Evolutionary conservation across 2,797 vertebrate genomes (phyloP), one percentile per base, ranked within the genome.

Genomic region (Halcyon smyrnensis): DNA sequence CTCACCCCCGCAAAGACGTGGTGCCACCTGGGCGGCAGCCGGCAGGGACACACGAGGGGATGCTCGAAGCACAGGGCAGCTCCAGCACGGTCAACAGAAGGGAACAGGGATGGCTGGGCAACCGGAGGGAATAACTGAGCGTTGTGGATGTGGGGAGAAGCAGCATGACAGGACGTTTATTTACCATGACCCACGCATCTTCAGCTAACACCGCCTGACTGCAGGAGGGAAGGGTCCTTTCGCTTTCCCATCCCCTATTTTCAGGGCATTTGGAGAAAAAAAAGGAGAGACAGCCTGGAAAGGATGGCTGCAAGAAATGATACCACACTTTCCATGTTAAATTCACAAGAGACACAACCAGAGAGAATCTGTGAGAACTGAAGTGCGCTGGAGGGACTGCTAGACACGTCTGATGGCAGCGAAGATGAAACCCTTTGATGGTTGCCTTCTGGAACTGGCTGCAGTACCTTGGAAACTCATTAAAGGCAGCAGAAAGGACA

Each of bases 401-500:
- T 13, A 88, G 89, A 91, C 62, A 51, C 81, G 80, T 75, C 84
- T 39, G 74, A 92, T 48, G 48, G 83, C 95, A 87, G 63, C 28
- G 3, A 87, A 85, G 86, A 68, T 7, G 21, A 59, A 71, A 45
- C 43, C 81, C 93, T 97, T 96, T 97, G 93, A 93, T 28, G 9
- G 89, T 53, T 95, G 93, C 93, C 91, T 95, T 56, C 89, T 88
- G 87, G 79, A 96, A 96, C 60, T 73, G 80, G 94, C 87, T 87
- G 63, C 93, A 89, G 75, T 63, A 95, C 86, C 88, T 94, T 90
- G 83, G 94, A 94, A 97, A 90, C 81, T 93, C 95, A 96, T 96
- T 96, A 96, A 97, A 93, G 37, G 43, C 77, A 91, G 82, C 93
- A 96, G 91, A 96, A 98, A 96, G 91, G 84, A 94, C 87, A 70